Percentiles rank a stretch among this genome's conserved stretches.
phyloP scores from a whole-genome alignment of 2,888 invertebrate genomes.

The Podabrus alpinus region DNA sequence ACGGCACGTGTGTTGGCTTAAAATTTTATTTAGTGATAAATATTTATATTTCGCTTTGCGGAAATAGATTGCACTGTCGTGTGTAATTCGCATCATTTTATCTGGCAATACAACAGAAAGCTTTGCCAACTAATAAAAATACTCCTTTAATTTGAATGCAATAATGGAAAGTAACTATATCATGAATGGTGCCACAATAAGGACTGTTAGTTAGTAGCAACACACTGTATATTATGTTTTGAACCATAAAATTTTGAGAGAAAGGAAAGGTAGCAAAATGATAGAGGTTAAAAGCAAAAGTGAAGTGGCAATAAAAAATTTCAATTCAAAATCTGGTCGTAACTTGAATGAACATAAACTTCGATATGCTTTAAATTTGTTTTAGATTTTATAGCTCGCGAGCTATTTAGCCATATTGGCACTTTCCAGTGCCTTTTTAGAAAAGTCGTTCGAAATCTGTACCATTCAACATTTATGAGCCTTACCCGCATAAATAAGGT shows the following conservation, averaged over 20 bases:
- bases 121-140: not conserved
- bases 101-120: not conserved
- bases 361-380: not conserved
- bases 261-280: not conserved
- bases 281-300: not conserved
- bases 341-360: not conserved
- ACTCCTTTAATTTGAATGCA: not conserved
- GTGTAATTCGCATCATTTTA: not conserved
- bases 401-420: not conserved
- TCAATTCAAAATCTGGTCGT: not conserved
- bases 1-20: conserved; percentile 1
- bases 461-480: not conserved
- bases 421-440: not conserved
- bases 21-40: not conserved
- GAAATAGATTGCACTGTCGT: not conserved
- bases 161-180: not conserved
- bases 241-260: not conserved
- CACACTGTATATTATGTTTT: not conserved
- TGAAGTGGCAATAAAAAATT: not conserved
- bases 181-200: not conserved
- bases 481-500: not conserved
- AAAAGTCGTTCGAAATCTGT: not conserved
- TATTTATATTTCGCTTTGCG: not conserved
- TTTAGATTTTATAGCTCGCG: not conserved
- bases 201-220: not conserved